Base-by-base conservation (phyloP, 2,888 invertebrate genomes). In the Melikaiella ostensackeni region DNA sequence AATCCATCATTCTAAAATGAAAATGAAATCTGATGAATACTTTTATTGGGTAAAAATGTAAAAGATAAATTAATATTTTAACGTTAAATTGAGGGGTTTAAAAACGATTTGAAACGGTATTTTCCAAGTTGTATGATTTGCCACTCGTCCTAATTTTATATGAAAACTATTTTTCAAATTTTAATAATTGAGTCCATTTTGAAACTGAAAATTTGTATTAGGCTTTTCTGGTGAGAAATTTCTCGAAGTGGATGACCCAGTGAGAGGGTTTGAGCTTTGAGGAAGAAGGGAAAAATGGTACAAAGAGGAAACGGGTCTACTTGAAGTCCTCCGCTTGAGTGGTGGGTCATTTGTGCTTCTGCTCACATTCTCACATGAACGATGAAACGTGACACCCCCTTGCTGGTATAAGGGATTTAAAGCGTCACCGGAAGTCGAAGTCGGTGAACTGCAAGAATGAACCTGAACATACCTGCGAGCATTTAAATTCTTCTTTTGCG, bases 381-480 rank as follows among this genome's bases (percentile, higher is more conserved):
- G 70, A 70, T 70, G 70, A 70, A 82, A 78, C 75, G 76, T 77
- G 78, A 75, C 75, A 64, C 75, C 79, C 77, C 80, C 77, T 62
- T 70, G n/a, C 70, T 50, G 70, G 75, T 79, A 79, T 80, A 79
- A 62, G 77, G 80, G 79, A 77, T 81, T 80, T 76, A 78, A 82
- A 82, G 78, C 80, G 78, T 77, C 77, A 77, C 75, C 79, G 79
- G 76, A 83, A 83, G 82, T 82, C 74, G 78, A 61, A 75, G 75
- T 66, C 77, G 59, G 66, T 77, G 77, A 77, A 62, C 77, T 75
- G 77, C 50, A 70, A 70, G 50, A 70, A 70, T 70, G 59, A 59
- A 59, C 19, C 70, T 30, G 70, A 70, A 50, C 50, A 50, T 70
- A 70, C 50, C 70, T 70, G 70, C 21, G 19, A 70, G 70, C 30